Conservation (phyloP, 2,888 invertebrate species). For the Helicoverpa assulta region DNA sequence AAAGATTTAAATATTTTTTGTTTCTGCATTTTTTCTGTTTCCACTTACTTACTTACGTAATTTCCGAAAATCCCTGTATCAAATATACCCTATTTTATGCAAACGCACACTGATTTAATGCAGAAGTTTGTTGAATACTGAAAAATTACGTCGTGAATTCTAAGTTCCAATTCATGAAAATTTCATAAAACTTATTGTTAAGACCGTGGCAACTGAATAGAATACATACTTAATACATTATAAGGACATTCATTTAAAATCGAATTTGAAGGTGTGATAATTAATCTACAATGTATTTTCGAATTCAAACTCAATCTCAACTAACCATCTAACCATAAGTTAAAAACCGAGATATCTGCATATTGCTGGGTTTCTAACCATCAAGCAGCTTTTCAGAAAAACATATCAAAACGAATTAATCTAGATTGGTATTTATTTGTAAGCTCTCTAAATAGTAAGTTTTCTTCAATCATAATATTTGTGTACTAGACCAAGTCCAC, state of each 20-base stretch:
- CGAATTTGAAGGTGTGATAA: background rate
- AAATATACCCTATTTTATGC: slow-evolving; percentile 16
- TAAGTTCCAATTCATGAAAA: slow-evolving; percentile 29
- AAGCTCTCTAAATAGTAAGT: no score
- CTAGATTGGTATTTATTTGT: no score
- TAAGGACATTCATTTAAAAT: background rate
- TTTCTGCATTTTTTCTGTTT: slow-evolving; percentile 20
- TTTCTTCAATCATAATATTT: no score
- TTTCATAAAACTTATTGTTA: slow-evolving; percentile 20
- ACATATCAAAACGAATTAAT: no score
- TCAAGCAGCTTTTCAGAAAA: no score
- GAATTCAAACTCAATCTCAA: background rate
- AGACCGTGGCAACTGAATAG: slow-evolving; percentile 19
- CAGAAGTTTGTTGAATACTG: slow-evolving; percentile 16
- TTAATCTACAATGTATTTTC: background rate
- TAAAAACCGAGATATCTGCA: no score
- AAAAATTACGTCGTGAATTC: slow-evolving; percentile 16
- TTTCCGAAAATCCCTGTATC: background rate
- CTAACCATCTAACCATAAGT: no score
- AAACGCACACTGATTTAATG: slow-evolving; percentile 7
- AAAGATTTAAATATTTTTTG: background rate
- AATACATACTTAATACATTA: slow-evolving; percentile 5
- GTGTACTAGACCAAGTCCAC: background rate
- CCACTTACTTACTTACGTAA: slow-evolving; percentile 44
- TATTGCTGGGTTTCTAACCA: no score